phyloP scores from a whole-genome alignment of 2,113 vertebrate genomes.

The Dunckerocampus dactyliophorus region DNA sequence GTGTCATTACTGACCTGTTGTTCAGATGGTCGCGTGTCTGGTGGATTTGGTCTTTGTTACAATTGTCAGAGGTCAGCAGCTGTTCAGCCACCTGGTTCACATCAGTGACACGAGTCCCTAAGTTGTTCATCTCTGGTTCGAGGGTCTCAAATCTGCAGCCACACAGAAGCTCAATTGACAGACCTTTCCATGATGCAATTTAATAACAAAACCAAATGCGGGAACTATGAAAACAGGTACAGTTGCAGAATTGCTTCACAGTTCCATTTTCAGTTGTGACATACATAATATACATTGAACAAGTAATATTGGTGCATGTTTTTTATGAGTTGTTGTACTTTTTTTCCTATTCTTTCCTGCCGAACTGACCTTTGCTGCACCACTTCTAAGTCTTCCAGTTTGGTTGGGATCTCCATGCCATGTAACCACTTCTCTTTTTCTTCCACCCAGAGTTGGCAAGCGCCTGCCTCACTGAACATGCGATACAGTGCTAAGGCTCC shows the following conservation, averaged over 20 bases:
- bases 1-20: conserved; percentile 57
- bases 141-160: conserved; percentile 86
- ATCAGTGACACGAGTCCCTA: conserved; percentile 77
- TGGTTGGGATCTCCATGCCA: conserved; percentile 82
- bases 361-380: conserved; percentile 84
- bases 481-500: conserved; percentile 83
- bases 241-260: too few species aligned
- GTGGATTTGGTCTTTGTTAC: conserved; percentile 81
- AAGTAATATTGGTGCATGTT: too few species aligned
- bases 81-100: conserved; percentile 82
- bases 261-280: too few species aligned
- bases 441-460: conserved; percentile 89
- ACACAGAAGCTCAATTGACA: neutral
- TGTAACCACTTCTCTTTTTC: conserved; percentile 94
- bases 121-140: conserved; percentile 90
- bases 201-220: too few species aligned
- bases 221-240: too few species aligned
- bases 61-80: conserved; percentile 76
- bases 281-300: too few species aligned
- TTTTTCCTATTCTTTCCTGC: neutral
- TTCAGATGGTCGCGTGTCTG: conserved; percentile 82
- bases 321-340: too few species aligned
- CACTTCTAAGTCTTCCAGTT: conserved; percentile 92
- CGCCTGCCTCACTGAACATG: conserved; percentile 90
- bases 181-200: neutral